Evolutionary conservation across 2,888 invertebrate genomes (phyloP).

Genomic region (Hemistola chrysoprasaria): DNA sequence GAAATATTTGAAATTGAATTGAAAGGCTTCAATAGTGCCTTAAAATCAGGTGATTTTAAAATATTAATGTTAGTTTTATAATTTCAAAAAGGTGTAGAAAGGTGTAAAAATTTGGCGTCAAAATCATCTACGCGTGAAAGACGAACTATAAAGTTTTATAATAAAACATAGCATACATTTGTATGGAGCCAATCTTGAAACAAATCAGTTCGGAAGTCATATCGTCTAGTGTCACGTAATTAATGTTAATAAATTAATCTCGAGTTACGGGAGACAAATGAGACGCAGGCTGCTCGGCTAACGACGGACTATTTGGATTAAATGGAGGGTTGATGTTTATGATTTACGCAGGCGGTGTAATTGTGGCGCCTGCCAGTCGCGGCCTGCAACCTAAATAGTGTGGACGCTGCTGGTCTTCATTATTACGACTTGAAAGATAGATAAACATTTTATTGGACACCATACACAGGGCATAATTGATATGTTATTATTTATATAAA

Average conservation of each 20-base stretch:
- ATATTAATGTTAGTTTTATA: no score
- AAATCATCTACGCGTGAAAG: no score
- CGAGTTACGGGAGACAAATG: constrained; percentile 79
- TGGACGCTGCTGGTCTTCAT: constrained; percentile 3
- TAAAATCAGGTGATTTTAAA: no score
- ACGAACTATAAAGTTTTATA: no score
- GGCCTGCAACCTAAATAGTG: constrained; percentile 35
- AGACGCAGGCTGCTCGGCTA: constrained; percentile 80
- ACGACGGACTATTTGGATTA: constrained; percentile 82
- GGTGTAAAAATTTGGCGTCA: no score
- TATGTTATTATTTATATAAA: no score
- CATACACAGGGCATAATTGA: no score
- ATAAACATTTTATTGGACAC: no score
- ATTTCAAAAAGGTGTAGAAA: no score
- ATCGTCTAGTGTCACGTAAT: constrained; percentile 71
- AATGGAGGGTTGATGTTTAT: constrained; percentile 82
- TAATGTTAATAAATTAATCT: constrained; percentile 82
- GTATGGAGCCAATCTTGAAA: background rate
- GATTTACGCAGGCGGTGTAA: constrained; percentile 78
- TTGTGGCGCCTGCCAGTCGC: constrained; percentile 77
- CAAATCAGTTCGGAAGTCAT: constrained; percentile 26
- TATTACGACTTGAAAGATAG: no score
- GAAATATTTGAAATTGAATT: constrained; percentile 10
- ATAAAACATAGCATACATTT: background rate
- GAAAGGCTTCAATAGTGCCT: no score